Evolutionary conservation across 2,797 vertebrate genomes (phyloP).

Genomic region (Gobio occitaniae): DNA sequence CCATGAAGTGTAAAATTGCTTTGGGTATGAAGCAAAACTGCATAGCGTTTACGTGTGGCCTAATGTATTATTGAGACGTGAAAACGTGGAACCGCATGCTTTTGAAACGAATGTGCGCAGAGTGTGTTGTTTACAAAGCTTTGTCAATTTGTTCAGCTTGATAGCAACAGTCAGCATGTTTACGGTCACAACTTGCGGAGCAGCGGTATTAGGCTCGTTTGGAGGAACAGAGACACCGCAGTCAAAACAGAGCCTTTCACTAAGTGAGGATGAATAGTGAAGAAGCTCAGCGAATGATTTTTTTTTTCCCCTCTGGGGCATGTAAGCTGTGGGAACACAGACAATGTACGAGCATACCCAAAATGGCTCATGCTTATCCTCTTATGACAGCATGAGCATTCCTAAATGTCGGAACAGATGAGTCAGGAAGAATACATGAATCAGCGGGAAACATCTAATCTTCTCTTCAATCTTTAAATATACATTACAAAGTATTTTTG

Average conservation of each 20-base stretch:
- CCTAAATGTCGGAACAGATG: conserved; percentile 26
- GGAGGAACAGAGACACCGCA: conserved; percentile 47
- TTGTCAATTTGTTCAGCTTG: conserved; percentile 73
- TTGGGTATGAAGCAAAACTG: conserved; percentile 61
- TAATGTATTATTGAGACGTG: conserved; percentile 71
- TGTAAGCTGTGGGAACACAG: conserved; percentile 49
- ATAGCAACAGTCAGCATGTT: conserved; percentile 66
- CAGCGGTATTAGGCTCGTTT: conserved; percentile 53
- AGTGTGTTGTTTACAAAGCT: conserved; percentile 72
- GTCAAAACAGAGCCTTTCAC: conserved; percentile 43
- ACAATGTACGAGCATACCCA: conserved; percentile 10
- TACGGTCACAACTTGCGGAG: conserved; percentile 45
- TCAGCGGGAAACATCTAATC: background rate
- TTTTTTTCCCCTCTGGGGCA: conserved; percentile 19
- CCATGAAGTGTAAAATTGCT: conserved; percentile 75
- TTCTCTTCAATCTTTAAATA: background rate
- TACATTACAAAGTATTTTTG: background rate
- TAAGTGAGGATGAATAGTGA: conserved; percentile 51
- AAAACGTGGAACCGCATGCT: conserved; percentile 62
- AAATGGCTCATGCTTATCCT: conserved; percentile 39
- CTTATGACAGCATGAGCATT: conserved; percentile 19
- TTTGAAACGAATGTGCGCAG: conserved; percentile 64
- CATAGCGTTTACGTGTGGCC: conserved; percentile 63
- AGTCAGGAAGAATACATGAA: conserved; percentile 3
- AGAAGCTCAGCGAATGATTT: conserved; percentile 41